Percentiles rank a stretch among this genome's conserved stretches.
Conservation (phyloP, 2,888 invertebrate species). For the Paralinhomoeus sp. region DNA sequence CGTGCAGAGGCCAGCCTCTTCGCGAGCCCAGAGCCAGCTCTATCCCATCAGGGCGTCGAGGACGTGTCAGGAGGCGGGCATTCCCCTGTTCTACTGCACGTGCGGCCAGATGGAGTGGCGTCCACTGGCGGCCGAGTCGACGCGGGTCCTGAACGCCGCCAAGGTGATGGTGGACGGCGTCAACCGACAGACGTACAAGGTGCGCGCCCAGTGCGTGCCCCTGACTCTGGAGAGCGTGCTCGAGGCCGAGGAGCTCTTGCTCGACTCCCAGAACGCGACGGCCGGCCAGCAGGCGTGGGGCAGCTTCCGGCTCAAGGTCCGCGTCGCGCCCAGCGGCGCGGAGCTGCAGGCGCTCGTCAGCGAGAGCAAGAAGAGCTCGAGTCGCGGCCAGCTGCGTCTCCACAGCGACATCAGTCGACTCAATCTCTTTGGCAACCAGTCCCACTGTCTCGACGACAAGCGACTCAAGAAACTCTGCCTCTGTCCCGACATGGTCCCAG, state of each 20-base stretch:
- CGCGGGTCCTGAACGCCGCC: too few species aligned
- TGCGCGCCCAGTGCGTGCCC: too few species aligned
- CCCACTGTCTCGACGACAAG: neutral
- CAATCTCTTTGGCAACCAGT: neutral
- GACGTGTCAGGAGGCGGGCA: neutral
- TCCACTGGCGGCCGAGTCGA: too few species aligned
- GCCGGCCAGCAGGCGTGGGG: too few species aligned
- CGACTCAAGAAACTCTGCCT: neutral
- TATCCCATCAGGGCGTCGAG: neutral
- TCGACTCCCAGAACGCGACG: too few species aligned
- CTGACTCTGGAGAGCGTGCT: too few species aligned
- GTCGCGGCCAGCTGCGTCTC: too few species aligned
- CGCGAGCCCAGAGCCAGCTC: neutral
- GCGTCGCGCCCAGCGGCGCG: neutral
- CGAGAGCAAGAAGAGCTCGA: too few species aligned
- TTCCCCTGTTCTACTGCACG: conserved; percentile 1
- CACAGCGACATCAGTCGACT: neutral
- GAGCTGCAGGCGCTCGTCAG: too few species aligned
- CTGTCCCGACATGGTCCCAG: neutral
- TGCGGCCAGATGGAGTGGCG: neutral
- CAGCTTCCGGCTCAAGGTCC: neutral
- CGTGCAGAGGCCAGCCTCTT: neutral
- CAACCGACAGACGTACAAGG: too few species aligned
- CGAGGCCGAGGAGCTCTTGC: too few species aligned
- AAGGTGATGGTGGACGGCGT: too few species aligned